These are phyloP conservation scores for Drosophila kohkoa DNA, from an alignment of 1,140 invertebrate species.

Conservation along the genomic window DNA sequence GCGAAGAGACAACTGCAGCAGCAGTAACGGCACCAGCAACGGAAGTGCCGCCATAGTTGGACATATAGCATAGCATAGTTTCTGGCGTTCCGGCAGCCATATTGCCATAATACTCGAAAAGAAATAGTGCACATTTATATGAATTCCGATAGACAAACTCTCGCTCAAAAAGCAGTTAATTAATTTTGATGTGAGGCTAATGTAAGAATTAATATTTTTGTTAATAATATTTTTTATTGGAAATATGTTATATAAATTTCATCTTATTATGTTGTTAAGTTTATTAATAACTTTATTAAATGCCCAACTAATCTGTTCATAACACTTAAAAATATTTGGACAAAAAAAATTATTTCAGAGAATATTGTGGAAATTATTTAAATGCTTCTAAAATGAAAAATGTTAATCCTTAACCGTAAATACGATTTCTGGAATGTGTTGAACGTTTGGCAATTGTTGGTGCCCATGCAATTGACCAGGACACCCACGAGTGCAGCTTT, in stretches of 20 bases:
- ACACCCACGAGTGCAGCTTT: slow-evolving; percentile 46
- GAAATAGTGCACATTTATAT: slow-evolving; percentile 23
- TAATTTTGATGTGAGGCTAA: neutral
- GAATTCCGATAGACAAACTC: slow-evolving; percentile 36
- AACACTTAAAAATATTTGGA: too few species aligned
- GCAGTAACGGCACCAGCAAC: slow-evolving; percentile 44
- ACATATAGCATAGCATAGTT: slow-evolving; percentile 63
- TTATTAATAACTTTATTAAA: too few species aligned
- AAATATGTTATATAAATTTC: too few species aligned
- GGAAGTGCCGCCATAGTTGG: slow-evolving; percentile 75
- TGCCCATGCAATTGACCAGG: slow-evolving; percentile 28
- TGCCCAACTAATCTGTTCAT: too few species aligned
- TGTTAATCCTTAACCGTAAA: neutral
- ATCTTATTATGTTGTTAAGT: too few species aligned
- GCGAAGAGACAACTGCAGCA: slow-evolving; percentile 29
- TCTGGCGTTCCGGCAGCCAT: slow-evolving; percentile 67
- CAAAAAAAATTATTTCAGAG: too few species aligned
- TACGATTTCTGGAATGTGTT: slow-evolving; percentile 3
- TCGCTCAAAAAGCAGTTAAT: slow-evolving; percentile 19
- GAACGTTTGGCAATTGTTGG: slow-evolving; percentile 6
- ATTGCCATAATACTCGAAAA: slow-evolving; percentile 63
- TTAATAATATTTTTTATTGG: too few species aligned
- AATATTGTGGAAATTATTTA: too few species aligned
- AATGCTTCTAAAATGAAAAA: neutral
- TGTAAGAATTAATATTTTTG: too few species aligned